Evolutionary conservation across 1,140 invertebrate genomes (phyloP).

Genomic region (Maconellicoccus hirsutus): DNA sequence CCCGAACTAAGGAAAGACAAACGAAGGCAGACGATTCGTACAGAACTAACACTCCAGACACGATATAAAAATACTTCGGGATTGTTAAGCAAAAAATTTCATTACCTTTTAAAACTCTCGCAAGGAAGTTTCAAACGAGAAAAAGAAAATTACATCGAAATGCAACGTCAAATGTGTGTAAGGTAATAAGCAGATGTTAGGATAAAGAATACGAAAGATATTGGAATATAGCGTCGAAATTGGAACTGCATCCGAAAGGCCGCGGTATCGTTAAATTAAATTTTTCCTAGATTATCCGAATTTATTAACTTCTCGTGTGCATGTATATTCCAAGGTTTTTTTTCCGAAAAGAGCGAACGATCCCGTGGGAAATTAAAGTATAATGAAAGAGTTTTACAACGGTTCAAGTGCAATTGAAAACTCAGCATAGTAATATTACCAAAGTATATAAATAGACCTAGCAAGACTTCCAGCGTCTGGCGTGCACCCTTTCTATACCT

Average conservation of each 20-base stretch:
- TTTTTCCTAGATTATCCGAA: not conserved
- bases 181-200: not conserved
- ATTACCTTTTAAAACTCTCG: too few species aligned
- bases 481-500: not conserved
- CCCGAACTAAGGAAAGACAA: too few species aligned
- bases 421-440: constrained; percentile 8
- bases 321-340: not conserved
- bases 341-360: not conserved
- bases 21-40: too few species aligned
- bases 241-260: constrained; percentile 1
- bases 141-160: not conserved
- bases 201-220: not conserved
- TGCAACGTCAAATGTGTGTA: not conserved
- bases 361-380: constrained; percentile 7
- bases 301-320: constrained; percentile 4
- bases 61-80: too few species aligned
- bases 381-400: constrained; percentile 7
- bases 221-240: not conserved
- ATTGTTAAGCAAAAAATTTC: too few species aligned
- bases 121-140: too few species aligned
- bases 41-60: too few species aligned
- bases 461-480: not conserved
- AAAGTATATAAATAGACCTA: constrained; percentile 10
- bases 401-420: constrained; percentile 7
- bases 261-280: constrained; percentile 1